Conservation (phyloP, 2,113 vertebrate species). For the Tricholaema leucomelas region DNA sequence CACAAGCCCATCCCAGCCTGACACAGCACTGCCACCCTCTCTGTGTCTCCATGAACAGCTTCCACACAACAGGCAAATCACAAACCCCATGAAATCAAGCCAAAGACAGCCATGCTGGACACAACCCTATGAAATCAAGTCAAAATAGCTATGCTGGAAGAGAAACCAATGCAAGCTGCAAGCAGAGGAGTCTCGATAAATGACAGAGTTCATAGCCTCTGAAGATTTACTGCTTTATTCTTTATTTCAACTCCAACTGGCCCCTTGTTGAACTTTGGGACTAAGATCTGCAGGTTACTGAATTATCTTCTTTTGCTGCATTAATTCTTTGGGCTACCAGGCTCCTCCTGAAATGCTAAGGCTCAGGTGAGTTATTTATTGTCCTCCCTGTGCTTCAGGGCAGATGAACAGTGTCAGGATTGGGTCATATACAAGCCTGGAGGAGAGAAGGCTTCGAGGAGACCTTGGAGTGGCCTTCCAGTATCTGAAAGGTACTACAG, state of each 20-base stretch:
- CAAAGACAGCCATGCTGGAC: background rate
- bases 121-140: too few species aligned
- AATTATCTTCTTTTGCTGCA: background rate
- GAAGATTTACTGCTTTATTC: background rate
- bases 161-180: background rate
- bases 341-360: background rate
- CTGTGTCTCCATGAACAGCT: background rate
- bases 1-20: rapidly evolving
- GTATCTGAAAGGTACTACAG: too few species aligned
- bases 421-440: rapidly evolving
- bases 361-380: rapidly evolving
- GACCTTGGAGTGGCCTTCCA: too few species aligned
- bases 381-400: background rate
- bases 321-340: background rate
- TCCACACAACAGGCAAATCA: background rate
- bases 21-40: background rate
- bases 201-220: background rate
- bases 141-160: background rate
- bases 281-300: background rate
- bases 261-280: background rate
- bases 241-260: background rate
- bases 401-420: background rate
- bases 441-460: too few species aligned
- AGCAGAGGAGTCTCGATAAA: background rate
- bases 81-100: background rate